Conservation (phyloP, 2,888 invertebrate species). For the Malthinus flaveolus region DNA sequence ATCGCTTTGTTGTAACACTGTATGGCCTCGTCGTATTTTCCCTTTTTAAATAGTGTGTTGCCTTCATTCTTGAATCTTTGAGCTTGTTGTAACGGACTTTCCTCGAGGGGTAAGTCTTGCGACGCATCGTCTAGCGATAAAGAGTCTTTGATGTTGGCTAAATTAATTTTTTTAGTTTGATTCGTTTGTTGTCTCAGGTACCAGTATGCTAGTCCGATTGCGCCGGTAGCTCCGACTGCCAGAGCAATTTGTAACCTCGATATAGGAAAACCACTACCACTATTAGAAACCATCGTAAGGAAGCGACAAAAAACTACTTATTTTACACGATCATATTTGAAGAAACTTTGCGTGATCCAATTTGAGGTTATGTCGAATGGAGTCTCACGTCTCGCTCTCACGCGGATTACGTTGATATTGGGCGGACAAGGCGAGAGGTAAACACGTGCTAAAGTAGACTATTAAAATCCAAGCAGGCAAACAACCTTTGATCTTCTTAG, state of each 20-base stretch:
- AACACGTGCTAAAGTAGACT: too few relatives aligned
- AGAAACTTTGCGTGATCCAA: not conserved
- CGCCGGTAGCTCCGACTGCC: constrained; percentile 79
- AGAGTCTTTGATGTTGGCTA: constrained; percentile 29
- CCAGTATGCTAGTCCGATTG: constrained; percentile 77
- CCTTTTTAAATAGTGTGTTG: constrained; percentile 81
- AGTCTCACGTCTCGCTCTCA: too few relatives aligned
- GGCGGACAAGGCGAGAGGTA: too few relatives aligned
- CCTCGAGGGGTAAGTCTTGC: constrained; percentile 39
- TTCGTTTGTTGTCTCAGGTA: constrained; percentile 66
- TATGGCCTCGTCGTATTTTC: constrained; percentile 91
- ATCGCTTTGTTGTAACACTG: constrained; percentile 90
- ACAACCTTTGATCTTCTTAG: too few relatives aligned
- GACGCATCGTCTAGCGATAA: constrained; percentile 37
- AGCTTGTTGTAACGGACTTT: constrained; percentile 72
- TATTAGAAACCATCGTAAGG: constrained; percentile 35
- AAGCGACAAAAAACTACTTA: constrained; percentile 11
- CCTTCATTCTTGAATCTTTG: constrained; percentile 85
- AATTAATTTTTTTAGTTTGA: constrained; percentile 52
- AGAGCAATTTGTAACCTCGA: constrained; percentile 89
- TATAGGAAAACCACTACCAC: constrained; percentile 51
- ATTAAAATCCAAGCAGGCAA: too few relatives aligned
- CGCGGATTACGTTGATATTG: too few relatives aligned
- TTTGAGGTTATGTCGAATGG: too few relatives aligned
- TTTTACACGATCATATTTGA: not conserved